Evolutionary conservation across 2,113 vertebrate species (phyloP).

Genomic region (Daphoenositta chrysoptera): DNA sequence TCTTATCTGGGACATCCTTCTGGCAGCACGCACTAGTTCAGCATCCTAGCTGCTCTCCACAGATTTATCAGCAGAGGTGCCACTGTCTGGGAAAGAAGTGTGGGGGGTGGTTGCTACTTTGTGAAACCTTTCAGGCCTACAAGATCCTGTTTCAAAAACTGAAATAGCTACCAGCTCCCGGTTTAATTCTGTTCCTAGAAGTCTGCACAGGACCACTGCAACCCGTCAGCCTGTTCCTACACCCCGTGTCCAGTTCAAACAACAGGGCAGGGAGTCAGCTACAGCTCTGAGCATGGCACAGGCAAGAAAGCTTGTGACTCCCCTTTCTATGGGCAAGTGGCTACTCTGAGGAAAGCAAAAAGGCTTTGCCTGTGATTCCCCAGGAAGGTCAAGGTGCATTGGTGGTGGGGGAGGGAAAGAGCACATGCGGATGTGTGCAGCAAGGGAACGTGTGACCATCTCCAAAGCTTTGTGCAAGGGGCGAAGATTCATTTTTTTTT

Average conservation of each 20-base stretch:
- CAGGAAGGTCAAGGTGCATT: neutral
- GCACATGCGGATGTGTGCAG: neutral
- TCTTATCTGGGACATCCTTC: conserved; percentile 21
- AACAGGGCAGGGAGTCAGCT: neutral
- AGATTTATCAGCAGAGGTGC: neutral
- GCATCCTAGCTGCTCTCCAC: neutral
- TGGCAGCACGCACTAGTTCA: neutral
- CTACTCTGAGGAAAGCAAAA: neutral
- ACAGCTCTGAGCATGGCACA: neutral
- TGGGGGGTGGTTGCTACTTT: neutral
- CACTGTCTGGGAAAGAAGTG: fast-evolving
- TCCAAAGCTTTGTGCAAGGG: neutral
- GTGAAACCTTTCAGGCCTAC: neutral
- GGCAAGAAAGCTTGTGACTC: neutral
- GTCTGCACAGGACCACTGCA: neutral
- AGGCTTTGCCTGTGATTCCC: neutral
- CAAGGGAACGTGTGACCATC: neutral
- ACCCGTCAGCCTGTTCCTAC: neutral
- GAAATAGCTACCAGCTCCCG: neutral
- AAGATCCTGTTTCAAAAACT: neutral
- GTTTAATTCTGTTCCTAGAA: neutral
- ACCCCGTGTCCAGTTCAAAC: fast-evolving
- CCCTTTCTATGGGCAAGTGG: neutral
- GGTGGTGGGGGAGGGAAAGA: neutral
- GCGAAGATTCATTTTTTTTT: neutral